Base-by-base conservation (phyloP, 1,140 invertebrate species). In the Lysiphlebus fabarum region DNA sequence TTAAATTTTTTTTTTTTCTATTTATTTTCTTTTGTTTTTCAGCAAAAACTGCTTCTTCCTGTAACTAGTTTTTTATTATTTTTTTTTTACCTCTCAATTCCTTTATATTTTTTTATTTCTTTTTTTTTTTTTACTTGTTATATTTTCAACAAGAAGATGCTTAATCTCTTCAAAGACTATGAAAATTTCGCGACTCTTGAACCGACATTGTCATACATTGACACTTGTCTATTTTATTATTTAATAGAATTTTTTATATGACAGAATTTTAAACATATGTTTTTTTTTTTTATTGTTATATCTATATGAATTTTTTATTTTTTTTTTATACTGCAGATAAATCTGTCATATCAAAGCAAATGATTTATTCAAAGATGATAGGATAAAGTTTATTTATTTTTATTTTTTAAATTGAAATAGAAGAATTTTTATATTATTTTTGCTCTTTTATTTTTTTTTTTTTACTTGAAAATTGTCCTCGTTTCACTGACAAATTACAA, bases 401-500 rank as follows among this genome's bases (percentile, higher is more conserved):
- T 40, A 2, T 10, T 7, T 7, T 11, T 8, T 7, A 40, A 3
- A 3, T 8, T 40, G 1, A 11, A 40, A 11, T 40, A 1, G 6
- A 11, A 7, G 38, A 5, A 40, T 34, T 34, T 12, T 7, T 17
- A 45, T 42, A 12, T 14, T 36, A 6, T 6, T 56, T 33, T 43
- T 33, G 5, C 7, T 7, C 43, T 34, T 43, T 34, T 47, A 34
- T 17, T 37, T 14, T 43, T 45, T 45, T 47, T 40, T 53, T 40
- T 53, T 40, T 17, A 11, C 6, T 12, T 36, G 26, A 0, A 2
- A 17, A 42, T 9, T 54, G 1, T 43, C 5, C 11, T 6, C 14
- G 4, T n/a, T 12, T 42, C 38, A 9, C 8, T 38, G 54, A 56
- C 42, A 56, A 47, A 56, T 56, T 47, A 56, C 54, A 47, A 56